Conservation (phyloP, 2,888 invertebrate genomes). For the Zygothrica quintamaculata region DNA sequence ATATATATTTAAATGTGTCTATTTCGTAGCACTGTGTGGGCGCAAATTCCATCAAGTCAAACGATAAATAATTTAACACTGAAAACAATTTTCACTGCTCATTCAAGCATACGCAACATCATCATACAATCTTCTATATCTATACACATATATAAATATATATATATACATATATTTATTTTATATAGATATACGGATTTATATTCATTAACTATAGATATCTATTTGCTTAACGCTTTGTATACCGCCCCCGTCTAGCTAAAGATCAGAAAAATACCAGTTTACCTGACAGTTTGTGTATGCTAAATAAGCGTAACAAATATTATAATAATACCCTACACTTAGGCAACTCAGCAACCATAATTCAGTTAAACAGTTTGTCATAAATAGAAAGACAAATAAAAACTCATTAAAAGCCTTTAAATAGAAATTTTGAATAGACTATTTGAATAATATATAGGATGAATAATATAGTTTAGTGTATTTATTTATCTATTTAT, state of each 20-base stretch:
- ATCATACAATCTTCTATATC: conserved; percentile 16
- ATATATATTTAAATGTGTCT: not conserved
- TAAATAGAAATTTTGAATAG: too few species aligned
- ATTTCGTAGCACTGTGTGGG: conserved; percentile 43
- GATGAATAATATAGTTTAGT: not conserved
- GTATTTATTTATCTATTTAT: conserved; percentile 10
- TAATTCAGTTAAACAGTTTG: not conserved
- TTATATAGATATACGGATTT: too few species aligned
- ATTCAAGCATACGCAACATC: conserved; percentile 44
- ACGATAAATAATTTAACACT: conserved; percentile 34
- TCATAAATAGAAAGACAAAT: not conserved
- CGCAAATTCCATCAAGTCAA: conserved; percentile 41
- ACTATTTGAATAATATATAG: too few species aligned
- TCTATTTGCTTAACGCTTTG: conserved; percentile 49
- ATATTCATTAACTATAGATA: conserved; percentile 49
- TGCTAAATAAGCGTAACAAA: conserved; percentile 68
- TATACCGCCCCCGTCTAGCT: conserved; percentile 11
- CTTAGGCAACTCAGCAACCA: not conserved
- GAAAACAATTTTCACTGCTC: conserved; percentile 38
- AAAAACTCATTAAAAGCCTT: too few species aligned
- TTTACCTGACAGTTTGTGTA: conserved; percentile 54
- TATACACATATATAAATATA: conserved; percentile 11
- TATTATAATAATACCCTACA: conserved; percentile 43
- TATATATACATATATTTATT: conserved; percentile 11
- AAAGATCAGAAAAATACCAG: conserved; percentile 43